phyloP scores from a whole-genome alignment of 2,113 vertebrate genomes.

The Oreochromis aureus region DNA sequence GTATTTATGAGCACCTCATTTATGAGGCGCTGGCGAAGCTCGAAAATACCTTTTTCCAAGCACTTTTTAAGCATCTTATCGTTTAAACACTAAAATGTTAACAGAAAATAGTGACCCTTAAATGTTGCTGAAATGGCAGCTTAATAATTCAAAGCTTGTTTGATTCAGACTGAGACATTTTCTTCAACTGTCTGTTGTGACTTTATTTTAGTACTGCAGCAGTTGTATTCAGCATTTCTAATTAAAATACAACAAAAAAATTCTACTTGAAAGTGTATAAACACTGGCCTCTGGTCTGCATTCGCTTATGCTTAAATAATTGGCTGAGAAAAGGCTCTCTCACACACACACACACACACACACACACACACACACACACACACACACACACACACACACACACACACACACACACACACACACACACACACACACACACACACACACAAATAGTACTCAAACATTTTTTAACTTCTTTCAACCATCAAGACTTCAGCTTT shows the following conservation, averaged over 20 bases:
- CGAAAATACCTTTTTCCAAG: not conserved
- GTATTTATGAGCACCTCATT: not conserved
- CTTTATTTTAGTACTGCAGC: not conserved
- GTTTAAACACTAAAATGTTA: not conserved
- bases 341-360: too few relatives aligned
- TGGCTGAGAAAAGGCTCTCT: fast-evolving
- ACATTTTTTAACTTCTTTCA: not conserved
- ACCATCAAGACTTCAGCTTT: not conserved
- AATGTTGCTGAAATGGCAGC: not conserved
- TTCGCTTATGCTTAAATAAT: not conserved
- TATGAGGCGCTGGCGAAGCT: not conserved
- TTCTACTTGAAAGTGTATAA: not conserved
- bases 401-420: not conserved
- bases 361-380: too few relatives aligned
- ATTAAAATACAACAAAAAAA: not conserved
- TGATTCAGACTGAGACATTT: not conserved
- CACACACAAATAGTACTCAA: not conserved
- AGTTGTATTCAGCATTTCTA: not conserved
- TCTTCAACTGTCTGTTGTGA: not conserved
- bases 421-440: too few relatives aligned
- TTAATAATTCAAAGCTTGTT: not conserved
- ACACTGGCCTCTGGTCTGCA: not conserved
- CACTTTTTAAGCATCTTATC: fast-evolving
- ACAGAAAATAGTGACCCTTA: not conserved
- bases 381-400: too few relatives aligned